These are phyloP conservation scores for Perithous albicinctus DNA, from an alignment of 2,888 invertebrate species.

Conservation along the genomic window DNA sequence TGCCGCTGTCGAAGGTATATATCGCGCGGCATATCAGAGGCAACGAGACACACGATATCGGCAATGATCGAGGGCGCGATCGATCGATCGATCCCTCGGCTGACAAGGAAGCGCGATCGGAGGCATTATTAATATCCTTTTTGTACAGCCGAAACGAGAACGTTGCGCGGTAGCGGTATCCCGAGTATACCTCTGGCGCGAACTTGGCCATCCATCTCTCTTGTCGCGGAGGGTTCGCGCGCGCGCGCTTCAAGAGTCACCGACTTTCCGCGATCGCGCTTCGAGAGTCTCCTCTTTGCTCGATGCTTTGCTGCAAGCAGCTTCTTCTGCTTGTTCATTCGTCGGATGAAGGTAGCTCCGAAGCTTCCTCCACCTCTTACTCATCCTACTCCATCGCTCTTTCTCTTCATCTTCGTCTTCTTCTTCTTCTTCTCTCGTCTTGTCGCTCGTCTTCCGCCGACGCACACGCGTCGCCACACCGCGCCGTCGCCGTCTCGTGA, in stretches of 20 bases:
- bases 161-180: conserved; percentile 50
- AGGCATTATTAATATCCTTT: conserved; percentile 71
- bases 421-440: conserved; percentile 46
- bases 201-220: conserved; percentile 69
- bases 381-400: conserved; percentile 36
- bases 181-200: conserved; percentile 62
- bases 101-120: conserved; percentile 67
- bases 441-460: conserved; percentile 66
- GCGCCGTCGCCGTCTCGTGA: conserved; percentile 66
- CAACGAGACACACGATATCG: conserved; percentile 39
- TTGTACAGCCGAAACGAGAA: conserved; percentile 66
- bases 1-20: neutral
- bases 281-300: conserved; percentile 48
- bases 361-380: conserved; percentile 55
- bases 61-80: conserved; percentile 54
- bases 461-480: conserved; percentile 70
- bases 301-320: conserved; percentile 32
- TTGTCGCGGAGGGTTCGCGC: conserved; percentile 52
- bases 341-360: neutral
- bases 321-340: conserved; percentile 45
- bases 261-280: conserved; percentile 64
- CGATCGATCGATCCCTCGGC: conserved; percentile 49
- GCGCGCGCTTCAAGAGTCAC: conserved; percentile 34
- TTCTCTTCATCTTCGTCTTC: conserved; percentile 45
- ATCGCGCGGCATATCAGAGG: conserved; percentile 30